Conservation (phyloP, 2,888 invertebrate species). For the Mimachlamys varia region DNA sequence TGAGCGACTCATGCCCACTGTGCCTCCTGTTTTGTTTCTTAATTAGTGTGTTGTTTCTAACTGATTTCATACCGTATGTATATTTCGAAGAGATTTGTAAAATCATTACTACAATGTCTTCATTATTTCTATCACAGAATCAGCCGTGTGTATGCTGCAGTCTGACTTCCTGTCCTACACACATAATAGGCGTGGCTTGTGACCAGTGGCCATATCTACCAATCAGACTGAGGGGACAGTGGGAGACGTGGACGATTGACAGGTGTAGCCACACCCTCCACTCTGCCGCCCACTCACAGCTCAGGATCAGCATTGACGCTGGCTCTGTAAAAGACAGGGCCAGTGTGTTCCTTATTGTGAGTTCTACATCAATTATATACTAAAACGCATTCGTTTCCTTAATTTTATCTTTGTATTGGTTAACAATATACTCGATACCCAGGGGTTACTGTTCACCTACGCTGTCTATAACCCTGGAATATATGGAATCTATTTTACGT, state of each 20-base stretch:
- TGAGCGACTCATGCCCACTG: too few species aligned
- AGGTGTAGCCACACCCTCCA: background rate
- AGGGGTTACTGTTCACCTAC: too few species aligned
- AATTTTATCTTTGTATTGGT: too few species aligned
- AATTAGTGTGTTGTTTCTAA: too few species aligned
- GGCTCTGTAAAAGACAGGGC: background rate
- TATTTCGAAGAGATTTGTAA: too few species aligned
- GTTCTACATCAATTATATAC: background rate
- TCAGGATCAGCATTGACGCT: background rate
- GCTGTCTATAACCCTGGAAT: too few species aligned
- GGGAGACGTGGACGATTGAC: constrained; percentile 18
- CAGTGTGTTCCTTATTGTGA: background rate
- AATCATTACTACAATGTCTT: background rate
- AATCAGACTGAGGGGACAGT: background rate
- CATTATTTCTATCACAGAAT: background rate
- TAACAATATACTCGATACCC: too few species aligned
- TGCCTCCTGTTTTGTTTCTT: too few species aligned
- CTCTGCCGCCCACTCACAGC: background rate
- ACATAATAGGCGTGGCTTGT: background rate
- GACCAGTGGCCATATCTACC: constrained; percentile 14
- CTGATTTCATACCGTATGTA: too few species aligned
- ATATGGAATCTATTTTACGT: too few species aligned
- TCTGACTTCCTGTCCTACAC: background rate
- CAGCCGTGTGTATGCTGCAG: background rate
- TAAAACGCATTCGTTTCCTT: too few species aligned